Evolutionary conservation across 1,140 invertebrate genomes (phyloP).

Genomic region (Calosoma granatense): DNA sequence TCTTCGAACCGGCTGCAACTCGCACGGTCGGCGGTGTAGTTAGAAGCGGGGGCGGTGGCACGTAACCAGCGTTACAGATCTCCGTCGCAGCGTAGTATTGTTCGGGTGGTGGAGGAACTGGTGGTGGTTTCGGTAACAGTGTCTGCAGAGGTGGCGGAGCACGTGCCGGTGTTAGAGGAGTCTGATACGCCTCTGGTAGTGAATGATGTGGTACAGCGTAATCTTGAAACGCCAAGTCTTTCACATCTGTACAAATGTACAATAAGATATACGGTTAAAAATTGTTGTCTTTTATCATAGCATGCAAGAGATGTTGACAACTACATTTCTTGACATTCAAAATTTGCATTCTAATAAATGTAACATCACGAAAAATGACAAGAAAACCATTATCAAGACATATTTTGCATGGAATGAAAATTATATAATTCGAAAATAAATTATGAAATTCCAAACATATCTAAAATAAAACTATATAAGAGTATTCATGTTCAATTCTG

Average conservation of each 20-base stretch:
- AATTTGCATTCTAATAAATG: too few species aligned
- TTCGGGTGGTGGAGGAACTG: conserved; percentile 27
- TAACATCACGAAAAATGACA: too few species aligned
- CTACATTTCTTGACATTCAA: too few species aligned
- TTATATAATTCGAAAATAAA: too few species aligned
- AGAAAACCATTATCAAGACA: too few species aligned
- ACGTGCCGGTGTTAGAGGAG: conserved; percentile 18
- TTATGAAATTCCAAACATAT: too few species aligned
- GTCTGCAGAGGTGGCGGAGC: conserved; percentile 26
- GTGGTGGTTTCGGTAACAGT: conserved; percentile 28
- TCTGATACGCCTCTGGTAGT: conserved; percentile 17
- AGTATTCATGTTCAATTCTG: too few species aligned
- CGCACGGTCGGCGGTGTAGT: conserved; percentile 27
- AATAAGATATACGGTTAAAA: too few species aligned
- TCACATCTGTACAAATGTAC: conserved; percentile 24
- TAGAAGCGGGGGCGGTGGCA: conserved; percentile 28
- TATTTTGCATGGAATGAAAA: too few species aligned
- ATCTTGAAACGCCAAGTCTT: conserved; percentile 20
- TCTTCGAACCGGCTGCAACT: not conserved
- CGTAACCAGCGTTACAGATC: conserved; percentile 28
- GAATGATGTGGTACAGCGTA: conserved; percentile 26
- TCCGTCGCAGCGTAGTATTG: conserved; percentile 31
- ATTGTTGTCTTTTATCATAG: too few species aligned
- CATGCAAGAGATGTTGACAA: too few species aligned
- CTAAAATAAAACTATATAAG: too few species aligned